Evolutionary conservation across 2,888 invertebrate species (phyloP).

Genomic region (Willowsia nigromaculata): DNA sequence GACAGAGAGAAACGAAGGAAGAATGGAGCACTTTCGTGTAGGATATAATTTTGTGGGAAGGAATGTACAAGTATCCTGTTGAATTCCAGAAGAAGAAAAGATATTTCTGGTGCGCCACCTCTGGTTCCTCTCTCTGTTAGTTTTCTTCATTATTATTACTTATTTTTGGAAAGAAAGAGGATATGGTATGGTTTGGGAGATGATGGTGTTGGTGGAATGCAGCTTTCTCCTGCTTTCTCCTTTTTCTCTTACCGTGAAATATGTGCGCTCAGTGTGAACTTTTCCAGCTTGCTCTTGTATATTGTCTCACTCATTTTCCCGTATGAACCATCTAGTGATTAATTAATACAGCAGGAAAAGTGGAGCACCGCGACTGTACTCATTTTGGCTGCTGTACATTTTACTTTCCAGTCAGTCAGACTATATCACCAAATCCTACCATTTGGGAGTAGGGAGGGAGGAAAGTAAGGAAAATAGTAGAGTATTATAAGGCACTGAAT

Average conservation of each 20-base stretch:
- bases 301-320: neutral
- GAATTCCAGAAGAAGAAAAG: neutral
- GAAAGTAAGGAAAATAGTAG: neutral
- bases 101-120: neutral
- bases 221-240: neutral
- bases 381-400: neutral
- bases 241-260: neutral
- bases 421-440: neutral
- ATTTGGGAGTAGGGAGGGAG: neutral
- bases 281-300: conserved; percentile 6
- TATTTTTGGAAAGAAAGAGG: neutral
- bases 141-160: neutral
- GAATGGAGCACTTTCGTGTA: neutral
- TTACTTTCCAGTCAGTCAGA: neutral
- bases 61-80: conserved; percentile 14
- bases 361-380: neutral
- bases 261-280: neutral
- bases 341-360: conserved; percentile 28
- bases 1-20: neutral
- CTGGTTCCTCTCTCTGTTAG: neutral
- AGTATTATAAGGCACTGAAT: neutral
- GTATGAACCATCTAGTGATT: neutral
- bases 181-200: neutral
- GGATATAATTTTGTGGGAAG: neutral
- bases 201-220: neutral